Evolutionary conservation across 2,888 invertebrate genomes (phyloP).

Genomic region (Pollenia griseotomentosa): DNA sequence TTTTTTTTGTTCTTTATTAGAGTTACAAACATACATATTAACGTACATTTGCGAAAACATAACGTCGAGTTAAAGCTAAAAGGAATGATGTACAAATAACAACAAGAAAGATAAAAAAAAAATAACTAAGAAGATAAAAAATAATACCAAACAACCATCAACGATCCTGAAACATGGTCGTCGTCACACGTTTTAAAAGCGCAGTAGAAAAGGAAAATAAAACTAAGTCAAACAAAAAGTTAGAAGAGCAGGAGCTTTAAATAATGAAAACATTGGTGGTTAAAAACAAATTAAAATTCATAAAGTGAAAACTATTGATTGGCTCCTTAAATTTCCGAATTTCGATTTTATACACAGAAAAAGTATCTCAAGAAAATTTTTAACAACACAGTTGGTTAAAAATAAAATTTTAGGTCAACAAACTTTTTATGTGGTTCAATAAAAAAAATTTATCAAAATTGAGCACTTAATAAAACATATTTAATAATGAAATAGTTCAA

Average conservation of each 20-base stretch:
- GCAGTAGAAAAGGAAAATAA: constrained; percentile 44
- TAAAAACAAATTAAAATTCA: neutral
- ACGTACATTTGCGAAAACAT: constrained; percentile 2
- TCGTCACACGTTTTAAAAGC: constrained; percentile 33
- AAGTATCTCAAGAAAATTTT: no score
- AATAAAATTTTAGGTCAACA: no score
- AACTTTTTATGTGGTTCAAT: no score
- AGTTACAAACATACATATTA: neutral
- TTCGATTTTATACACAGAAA: neutral
- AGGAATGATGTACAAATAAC: constrained; percentile 45
- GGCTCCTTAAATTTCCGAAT: no score
- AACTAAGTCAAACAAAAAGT: constrained; percentile 38
- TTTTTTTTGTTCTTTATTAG: constrained; percentile 8
- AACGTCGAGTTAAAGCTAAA: constrained; percentile 9
- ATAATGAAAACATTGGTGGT: neutral
- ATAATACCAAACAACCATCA: constrained; percentile 49
- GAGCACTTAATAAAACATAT: no score
- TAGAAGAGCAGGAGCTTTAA: constrained; percentile 21
- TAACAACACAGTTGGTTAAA: no score
- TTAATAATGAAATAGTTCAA: no score
- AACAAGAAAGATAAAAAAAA: constrained; percentile 20
- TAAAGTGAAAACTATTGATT: no score
- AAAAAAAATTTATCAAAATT: no score
- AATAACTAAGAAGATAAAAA: constrained; percentile 63
- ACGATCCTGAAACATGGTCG: constrained; percentile 46